Percentiles rank a stretch among this genome's conserved stretches.
These are phyloP conservation scores for Mandrillus leucophaeus DNA, from an alignment of 2,113 vertebrate genomes.

Conservation along the genomic window DNA sequence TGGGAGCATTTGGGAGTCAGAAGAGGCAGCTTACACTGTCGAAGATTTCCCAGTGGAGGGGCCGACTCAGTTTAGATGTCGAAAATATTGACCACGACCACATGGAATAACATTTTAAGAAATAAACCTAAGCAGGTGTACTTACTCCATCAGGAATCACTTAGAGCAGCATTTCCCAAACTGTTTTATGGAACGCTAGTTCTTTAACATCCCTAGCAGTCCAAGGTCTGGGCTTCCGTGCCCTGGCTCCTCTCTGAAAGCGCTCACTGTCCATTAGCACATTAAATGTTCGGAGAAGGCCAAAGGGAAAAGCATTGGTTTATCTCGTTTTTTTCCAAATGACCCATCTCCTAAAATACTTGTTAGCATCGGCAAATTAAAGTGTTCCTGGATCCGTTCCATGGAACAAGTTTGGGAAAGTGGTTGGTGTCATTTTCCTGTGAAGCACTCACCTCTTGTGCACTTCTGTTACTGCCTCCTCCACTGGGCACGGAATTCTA, in stretches of 20 bases:
- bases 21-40: neutral
- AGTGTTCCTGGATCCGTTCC: neutral
- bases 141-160: neutral
- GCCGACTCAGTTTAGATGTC: neutral
- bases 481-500: accelerated
- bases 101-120: neutral
- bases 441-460: accelerated
- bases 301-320: neutral
- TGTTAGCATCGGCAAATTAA: neutral
- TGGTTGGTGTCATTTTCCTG: neutral
- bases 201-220: too few relatives aligned
- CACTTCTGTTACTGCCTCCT: neutral
- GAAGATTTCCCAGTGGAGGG: neutral
- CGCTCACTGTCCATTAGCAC: neutral
- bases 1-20: neutral
- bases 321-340: neutral
- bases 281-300: neutral
- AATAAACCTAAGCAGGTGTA: neutral
- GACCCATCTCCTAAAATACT: neutral
- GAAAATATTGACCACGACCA: neutral
- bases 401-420: neutral
- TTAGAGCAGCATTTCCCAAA: neutral
- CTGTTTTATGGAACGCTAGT: too few relatives aligned
- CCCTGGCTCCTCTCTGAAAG: neutral
- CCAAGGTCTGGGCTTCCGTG: neutral